Percentiles rank a stretch among this genome's conserved stretches.
Conservation (phyloP, 2,113 vertebrate genomes). For the Lagopus muta region DNA sequence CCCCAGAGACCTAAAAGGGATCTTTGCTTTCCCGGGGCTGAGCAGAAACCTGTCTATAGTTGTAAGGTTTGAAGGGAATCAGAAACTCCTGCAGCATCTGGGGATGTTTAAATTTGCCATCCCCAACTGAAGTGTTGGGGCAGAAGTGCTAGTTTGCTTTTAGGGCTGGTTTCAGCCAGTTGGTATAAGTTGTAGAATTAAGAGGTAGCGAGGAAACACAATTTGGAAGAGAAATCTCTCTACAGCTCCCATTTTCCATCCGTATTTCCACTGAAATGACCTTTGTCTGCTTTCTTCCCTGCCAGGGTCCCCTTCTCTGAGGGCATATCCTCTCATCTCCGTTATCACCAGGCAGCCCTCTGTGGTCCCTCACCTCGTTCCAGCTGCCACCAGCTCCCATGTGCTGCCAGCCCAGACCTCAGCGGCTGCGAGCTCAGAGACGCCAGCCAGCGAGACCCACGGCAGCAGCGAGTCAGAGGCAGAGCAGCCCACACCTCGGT, state of each 20-base stretch:
- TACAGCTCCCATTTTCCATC: neutral
- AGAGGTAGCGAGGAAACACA: neutral
- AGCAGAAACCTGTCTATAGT: neutral
- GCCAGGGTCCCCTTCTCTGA: slow-evolving; percentile 88
- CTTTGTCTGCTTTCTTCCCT: neutral
- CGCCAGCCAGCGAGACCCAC: slow-evolving; percentile 76
- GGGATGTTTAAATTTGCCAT: neutral
- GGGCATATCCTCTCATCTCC: slow-evolving; percentile 90
- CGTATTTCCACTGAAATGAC: accelerated
- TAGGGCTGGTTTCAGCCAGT: neutral
- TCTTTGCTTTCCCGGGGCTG: neutral
- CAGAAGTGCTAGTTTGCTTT: neutral
- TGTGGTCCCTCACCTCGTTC: slow-evolving; percentile 80
- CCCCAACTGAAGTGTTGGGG: neutral
- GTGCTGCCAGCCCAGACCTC: slow-evolving; percentile 70
- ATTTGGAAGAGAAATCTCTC: neutral
- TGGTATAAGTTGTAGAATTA: neutral
- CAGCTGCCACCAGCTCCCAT: slow-evolving; percentile 65
- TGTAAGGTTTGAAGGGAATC: neutral
- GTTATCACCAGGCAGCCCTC: slow-evolving; percentile 92
- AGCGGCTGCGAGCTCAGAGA: slow-evolving; percentile 67
- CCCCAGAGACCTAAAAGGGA: neutral
- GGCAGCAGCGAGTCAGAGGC: slow-evolving; percentile 94
- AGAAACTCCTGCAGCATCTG: neutral
- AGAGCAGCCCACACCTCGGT: slow-evolving; percentile 82